Evolutionary conservation across 2,888 invertebrate species (phyloP).

Genomic region (Andrena haemorrhoa): DNA sequence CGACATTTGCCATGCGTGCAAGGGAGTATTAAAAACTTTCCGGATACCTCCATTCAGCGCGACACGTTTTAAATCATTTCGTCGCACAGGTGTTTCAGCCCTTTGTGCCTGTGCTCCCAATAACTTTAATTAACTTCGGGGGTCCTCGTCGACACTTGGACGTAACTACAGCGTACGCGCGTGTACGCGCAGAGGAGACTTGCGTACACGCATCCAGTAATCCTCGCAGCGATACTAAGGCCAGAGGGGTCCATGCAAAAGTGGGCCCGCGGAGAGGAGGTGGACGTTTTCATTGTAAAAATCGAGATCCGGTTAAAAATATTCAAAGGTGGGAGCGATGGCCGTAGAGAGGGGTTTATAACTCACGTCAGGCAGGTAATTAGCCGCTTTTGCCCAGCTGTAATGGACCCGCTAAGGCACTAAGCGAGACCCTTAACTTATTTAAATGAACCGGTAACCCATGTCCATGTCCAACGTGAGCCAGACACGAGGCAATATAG

Average conservation of each 20-base stretch:
- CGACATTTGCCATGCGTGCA: neutral
- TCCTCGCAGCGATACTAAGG: slow-evolving; percentile 34
- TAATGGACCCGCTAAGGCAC: slow-evolving; percentile 84
- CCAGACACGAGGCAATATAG: slow-evolving; percentile 84
- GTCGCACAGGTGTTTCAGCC: slow-evolving; percentile 15
- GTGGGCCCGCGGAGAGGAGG: slow-evolving; percentile 9
- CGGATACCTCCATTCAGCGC: neutral
- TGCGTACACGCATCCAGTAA: neutral
- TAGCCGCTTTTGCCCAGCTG: slow-evolving; percentile 84
- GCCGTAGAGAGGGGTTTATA: slow-evolving; percentile 81
- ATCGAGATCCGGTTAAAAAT: slow-evolving; percentile 78
- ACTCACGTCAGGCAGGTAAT: slow-evolving; percentile 85
- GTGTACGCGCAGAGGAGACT: neutral
- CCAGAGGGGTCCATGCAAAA: slow-evolving; percentile 38
- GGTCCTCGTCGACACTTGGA: slow-evolving; percentile 1
- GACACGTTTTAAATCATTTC: slow-evolving; percentile 26
- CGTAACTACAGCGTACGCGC: slow-evolving; percentile 3
- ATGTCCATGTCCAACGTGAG: slow-evolving; percentile 82
- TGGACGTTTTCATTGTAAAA: slow-evolving; percentile 76
- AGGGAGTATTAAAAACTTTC: neutral
- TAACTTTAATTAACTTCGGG: slow-evolving; percentile 40
- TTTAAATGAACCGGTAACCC: slow-evolving; percentile 85
- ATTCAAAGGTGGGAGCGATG: slow-evolving; percentile 75
- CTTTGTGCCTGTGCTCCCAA: neutral
- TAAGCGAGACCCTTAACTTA: slow-evolving; percentile 84